Evolutionary conservation across 2,888 invertebrate genomes (phyloP).

Genomic region (Polyommatus icarus): DNA sequence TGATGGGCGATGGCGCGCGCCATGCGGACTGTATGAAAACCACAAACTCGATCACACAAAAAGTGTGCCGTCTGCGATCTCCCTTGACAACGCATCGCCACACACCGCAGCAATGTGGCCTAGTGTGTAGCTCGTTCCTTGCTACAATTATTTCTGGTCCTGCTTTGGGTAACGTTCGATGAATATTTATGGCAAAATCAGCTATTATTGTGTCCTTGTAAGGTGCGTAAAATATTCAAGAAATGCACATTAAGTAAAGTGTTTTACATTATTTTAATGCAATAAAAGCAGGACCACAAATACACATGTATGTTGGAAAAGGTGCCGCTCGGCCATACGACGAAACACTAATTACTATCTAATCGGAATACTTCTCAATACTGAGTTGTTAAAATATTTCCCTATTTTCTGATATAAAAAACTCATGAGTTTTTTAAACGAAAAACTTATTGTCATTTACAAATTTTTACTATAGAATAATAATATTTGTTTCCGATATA

Average conservation of each 20-base stretch:
- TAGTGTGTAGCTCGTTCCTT: slow-evolving; percentile 58
- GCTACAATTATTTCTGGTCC: slow-evolving; percentile 62
- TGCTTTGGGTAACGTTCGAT: slow-evolving; percentile 50
- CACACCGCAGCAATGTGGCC: neutral
- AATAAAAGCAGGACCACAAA: neutral
- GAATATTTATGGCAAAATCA: slow-evolving; percentile 45
- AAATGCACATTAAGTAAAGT: slow-evolving; percentile 15
- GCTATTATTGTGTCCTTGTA: slow-evolving; percentile 40
- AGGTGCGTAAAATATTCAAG: slow-evolving; percentile 34
- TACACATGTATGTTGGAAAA: neutral
- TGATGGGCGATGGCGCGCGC: too few species aligned
- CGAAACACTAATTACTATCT: too few species aligned
- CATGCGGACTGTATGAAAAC: too few species aligned
- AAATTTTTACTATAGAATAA: too few species aligned
- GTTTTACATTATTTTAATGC: neutral
- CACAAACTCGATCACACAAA: too few species aligned
- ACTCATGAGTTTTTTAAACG: too few species aligned
- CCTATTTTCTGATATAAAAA: too few species aligned
- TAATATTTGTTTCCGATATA: too few species aligned
- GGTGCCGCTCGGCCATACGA: neutral
- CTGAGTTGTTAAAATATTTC: too few species aligned
- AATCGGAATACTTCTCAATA: too few species aligned
- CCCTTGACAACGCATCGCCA: neutral
- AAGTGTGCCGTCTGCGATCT: too few species aligned
- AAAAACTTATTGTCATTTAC: too few species aligned